These are phyloP conservation scores for Aphaenogaster ashmeadi DNA, from an alignment of 1,140 invertebrate genomes.

Conservation along the genomic window DNA sequence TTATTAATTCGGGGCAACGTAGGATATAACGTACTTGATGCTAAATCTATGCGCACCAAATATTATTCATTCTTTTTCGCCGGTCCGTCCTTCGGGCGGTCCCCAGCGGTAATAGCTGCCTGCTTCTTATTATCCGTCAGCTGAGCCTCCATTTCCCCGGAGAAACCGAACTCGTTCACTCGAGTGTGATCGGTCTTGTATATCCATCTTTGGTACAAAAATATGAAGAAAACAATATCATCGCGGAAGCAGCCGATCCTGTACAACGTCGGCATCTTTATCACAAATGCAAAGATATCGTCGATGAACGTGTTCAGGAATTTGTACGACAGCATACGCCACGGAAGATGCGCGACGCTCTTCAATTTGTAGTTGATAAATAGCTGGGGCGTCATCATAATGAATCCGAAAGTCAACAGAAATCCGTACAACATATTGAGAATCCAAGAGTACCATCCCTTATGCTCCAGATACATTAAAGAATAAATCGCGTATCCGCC, in stretches of 20 bases:
- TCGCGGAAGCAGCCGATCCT: constrained; percentile 98
- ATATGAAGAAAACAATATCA: constrained; percentile 99
- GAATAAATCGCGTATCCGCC: constrained; percentile 98
- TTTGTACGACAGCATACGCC: constrained; percentile 99
- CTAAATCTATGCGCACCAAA: constrained; percentile 55
- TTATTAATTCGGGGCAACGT: constrained; percentile 73
- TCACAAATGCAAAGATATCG: constrained; percentile 99
- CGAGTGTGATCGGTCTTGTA: constrained; percentile 98
- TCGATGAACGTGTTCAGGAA: constrained; percentile 99
- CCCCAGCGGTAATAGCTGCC: constrained; percentile 46
- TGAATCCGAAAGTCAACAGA: constrained; percentile 99
- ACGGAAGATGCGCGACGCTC: constrained; percentile 99
- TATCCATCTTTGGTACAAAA: constrained; percentile 99
- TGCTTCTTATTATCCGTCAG: constrained; percentile 70
- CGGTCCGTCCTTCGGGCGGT: constrained; percentile 66
- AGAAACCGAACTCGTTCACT: constrained; percentile 98
- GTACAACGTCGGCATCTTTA: constrained; percentile 99
- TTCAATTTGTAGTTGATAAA: constrained; percentile 99
- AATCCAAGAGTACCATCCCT: constrained; percentile 98
- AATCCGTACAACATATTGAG: constrained; percentile 99
- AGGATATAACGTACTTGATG: constrained; percentile 70
- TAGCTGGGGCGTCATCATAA: constrained; percentile 99
- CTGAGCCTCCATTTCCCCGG: constrained; percentile 90
- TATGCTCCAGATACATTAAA: constrained; percentile 98
- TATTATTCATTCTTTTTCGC: constrained; percentile 83